Base-by-base conservation (phyloP, 2,797 vertebrate genomes). In the Lacerta bilineata region DNA sequence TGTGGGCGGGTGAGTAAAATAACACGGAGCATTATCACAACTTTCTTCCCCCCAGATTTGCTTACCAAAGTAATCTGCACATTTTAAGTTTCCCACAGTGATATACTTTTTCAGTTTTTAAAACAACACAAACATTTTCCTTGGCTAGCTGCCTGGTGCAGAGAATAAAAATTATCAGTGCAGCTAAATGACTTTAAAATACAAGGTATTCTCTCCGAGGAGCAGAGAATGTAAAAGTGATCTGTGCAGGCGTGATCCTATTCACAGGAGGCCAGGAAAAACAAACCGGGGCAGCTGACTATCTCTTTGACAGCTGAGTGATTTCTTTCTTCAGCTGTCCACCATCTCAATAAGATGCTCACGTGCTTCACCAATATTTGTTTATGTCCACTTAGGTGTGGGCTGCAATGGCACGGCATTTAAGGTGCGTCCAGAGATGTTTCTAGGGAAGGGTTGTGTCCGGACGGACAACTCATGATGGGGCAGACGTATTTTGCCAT, bases 61-160 rank as follows among this genome's bases (percentile, higher is more conserved):
- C 88, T 94, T 94, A 95, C 93, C 95, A 93, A 91, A 91, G 89
- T 91, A 93, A 94, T 96, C 95, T 95, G 94, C 95, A 79, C 92
- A 90, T 94, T 95, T 94, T 90, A 89, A 94, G 93, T 95, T 96
- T 96, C 96, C 96, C 96, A 96, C 96, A 95, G 95, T 91, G 95
- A 95, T 93, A 95, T 89, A 92, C 93, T 93, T 74, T 15, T 93
- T 80, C 92, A 91, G 94, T 95, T 95, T 96, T 95, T 94, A 93
- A 94, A 95, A 96, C 93, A 95, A 93, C 90, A 94, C 92, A 96
- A 96, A 96, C 93, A 92, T 96, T 96, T 93, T 92, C 89, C 87
- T 96, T 95, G 96, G 97, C 95, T 18, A 71, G 33, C 33, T 80
- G 94, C 95, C 96, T 91, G n/a, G 6, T 50, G 87, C 88, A 91